phyloP scores from a whole-genome alignment of 2,888 invertebrate species.

The Frankliniella fusca region DNA sequence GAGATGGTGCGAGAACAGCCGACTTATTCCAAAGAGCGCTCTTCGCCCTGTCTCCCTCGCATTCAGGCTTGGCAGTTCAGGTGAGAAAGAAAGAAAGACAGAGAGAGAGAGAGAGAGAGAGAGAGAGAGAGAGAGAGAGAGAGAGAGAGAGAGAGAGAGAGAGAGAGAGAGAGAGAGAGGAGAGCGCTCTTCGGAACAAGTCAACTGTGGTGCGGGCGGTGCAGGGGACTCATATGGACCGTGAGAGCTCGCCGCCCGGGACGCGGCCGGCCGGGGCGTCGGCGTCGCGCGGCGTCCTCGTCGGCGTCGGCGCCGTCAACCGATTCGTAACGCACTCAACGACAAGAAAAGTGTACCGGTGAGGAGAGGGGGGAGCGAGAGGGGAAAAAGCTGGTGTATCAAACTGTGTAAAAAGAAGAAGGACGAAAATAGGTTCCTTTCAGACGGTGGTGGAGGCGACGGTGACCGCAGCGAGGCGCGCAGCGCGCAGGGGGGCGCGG shows the following conservation, averaged over 20 bases:
- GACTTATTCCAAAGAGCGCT: no score
- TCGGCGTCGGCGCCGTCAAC: not conserved
- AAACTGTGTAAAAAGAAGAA: not conserved
- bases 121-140: conserved; percentile 18
- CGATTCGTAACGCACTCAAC: not conserved
- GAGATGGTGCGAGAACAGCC: not conserved
- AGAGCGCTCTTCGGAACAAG: no score
- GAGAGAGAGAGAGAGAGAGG: conserved; percentile 4
- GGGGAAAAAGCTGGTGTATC: not conserved
- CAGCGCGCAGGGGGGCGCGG: no score
- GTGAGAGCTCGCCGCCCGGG: not conserved
- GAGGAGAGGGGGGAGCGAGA: not conserved
- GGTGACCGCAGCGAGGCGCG: not conserved
- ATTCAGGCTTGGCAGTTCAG: not conserved
- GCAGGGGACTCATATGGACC: not conserved
- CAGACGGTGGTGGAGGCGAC: not conserved
- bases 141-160: conserved; percentile 18
- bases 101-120: not conserved
- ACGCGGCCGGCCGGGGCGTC: no score
- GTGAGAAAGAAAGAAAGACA: not conserved
- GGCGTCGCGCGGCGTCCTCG: not conserved
- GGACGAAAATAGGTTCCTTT: not conserved
- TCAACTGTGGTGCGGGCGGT: not conserved
- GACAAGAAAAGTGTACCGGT: not conserved
- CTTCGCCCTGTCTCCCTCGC: no score